phyloP scores from a whole-genome alignment of 2,888 invertebrate species.

The Agrochola lychnidis region DNA sequence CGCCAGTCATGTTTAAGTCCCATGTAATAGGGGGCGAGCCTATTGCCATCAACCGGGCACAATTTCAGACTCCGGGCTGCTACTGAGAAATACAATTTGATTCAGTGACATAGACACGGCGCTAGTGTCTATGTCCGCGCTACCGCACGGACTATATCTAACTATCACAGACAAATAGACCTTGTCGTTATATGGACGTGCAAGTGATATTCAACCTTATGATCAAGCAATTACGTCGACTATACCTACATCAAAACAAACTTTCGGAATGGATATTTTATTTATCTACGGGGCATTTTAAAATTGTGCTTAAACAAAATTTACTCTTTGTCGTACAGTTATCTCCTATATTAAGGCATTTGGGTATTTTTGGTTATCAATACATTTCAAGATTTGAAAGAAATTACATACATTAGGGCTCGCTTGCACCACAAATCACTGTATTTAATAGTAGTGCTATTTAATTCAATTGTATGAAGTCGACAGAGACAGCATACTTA shows the following conservation, averaged over 20 bases:
- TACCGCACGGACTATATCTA: too few relatives aligned
- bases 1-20: neutral
- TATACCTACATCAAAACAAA: neutral
- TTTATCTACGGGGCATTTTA: neutral
- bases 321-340: constrained; percentile 41
- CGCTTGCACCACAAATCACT: neutral
- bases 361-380: constrained; percentile 52
- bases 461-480: neutral
- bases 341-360: constrained; percentile 57
- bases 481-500: too few relatives aligned
- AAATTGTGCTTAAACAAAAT: constrained; percentile 46
- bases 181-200: too few relatives aligned
- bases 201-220: too few relatives aligned
- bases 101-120: too few relatives aligned
- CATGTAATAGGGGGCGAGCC: neutral
- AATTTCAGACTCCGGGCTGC: too few relatives aligned
- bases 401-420: neutral
- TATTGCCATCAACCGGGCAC: too few relatives aligned
- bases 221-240: neutral
- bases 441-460: neutral
- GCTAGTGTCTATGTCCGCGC: too few relatives aligned
- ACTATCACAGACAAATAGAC: too few relatives aligned
- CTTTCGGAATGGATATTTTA: neutral
- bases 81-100: neutral
- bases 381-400: constrained; percentile 35